A percentile compares a stretch with the other conserved stretches of the same genome.
Evolutionary conservation across 37 sponge, comb jelly and placozoan species (phyloP).

Genomic region (Theonella swinhoei): DNA sequence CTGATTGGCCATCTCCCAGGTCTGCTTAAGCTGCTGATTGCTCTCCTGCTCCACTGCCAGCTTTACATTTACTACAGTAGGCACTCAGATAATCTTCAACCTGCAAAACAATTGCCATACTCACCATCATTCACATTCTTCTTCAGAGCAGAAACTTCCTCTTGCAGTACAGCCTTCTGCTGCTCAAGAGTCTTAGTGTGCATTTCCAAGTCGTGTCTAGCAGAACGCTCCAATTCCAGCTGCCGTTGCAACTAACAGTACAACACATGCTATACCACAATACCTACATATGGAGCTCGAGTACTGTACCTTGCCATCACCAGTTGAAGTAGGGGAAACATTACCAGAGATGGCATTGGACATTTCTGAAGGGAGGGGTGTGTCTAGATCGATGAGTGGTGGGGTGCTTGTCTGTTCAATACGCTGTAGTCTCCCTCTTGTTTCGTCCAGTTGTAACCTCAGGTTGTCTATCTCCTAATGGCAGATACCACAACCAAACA

Average conservation of each 20-base stretch:
- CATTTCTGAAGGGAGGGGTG: background rate
- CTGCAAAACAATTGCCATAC: background rate
- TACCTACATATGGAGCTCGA: background rate
- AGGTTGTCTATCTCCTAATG: constrained; percentile 52
- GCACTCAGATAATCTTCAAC: background rate
- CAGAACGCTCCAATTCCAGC: constrained; percentile 51
- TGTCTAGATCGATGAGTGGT: constrained; percentile 21
- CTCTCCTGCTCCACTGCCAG: background rate
- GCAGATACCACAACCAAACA: background rate
- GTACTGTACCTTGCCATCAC: background rate
- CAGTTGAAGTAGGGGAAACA: constrained; percentile 5
- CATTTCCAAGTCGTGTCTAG: constrained; percentile 68
- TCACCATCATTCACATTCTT: background rate
- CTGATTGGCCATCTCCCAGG: constrained; percentile 72
- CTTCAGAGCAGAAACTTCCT: background rate
- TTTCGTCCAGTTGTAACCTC: constrained; percentile 23
- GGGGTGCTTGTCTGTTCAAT: background rate
- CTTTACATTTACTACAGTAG: constrained; percentile 9
- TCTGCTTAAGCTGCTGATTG: constrained; percentile 24
- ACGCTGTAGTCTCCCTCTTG: constrained; percentile 37
- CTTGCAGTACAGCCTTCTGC: constrained; percentile 39
- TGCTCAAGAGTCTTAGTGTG: constrained; percentile 34
- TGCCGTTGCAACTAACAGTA: constrained; percentile 33
- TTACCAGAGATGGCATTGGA: background rate
- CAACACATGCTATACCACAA: background rate